A percentile compares a stretch with the other conserved stretches of the same genome.
Conservation (phyloP, 2,113 vertebrate genomes). For the Malaclemys terrapin region DNA sequence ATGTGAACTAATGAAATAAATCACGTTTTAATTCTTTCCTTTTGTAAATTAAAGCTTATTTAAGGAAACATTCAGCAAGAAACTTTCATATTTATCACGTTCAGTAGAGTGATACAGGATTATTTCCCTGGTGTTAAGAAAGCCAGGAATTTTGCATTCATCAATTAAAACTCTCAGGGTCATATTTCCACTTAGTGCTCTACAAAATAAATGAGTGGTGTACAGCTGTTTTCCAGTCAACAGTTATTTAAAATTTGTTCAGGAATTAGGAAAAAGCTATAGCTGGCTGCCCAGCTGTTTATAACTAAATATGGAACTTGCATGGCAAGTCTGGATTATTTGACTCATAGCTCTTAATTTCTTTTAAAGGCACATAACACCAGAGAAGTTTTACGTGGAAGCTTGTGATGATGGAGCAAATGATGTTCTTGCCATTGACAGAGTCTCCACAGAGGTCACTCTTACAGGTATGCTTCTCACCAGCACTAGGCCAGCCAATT, state of each 20-base stretch:
- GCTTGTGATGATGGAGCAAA: slow-evolving; percentile 89
- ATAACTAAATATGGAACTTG: not conserved
- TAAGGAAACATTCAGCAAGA: not conserved
- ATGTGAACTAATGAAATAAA: not conserved
- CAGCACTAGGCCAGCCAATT: not conserved
- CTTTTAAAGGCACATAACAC: slow-evolving; percentile 86
- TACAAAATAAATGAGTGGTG: not conserved
- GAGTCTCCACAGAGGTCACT: slow-evolving; percentile 93
- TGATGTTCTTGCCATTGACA: slow-evolving; percentile 93
- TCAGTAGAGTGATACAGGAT: not conserved
- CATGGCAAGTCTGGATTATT: not conserved
- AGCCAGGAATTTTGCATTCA: not conserved
- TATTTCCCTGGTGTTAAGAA: not conserved
- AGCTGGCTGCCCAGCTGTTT: not conserved
- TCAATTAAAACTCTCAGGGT: not conserved
- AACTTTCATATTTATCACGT: not conserved
- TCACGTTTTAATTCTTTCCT: not conserved
- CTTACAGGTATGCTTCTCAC: slow-evolving; percentile 84
- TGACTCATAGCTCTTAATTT: slow-evolving; percentile 12
- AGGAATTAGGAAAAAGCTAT: not conserved
- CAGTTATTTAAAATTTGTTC: not conserved
- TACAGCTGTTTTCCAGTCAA: not conserved
- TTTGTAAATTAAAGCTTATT: not conserved
- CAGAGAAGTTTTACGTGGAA: slow-evolving; percentile 95
- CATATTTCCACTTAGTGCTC: not conserved